These are phyloP conservation scores for Xanthorhoe spadicearia DNA, from an alignment of 2,888 invertebrate species.

Conservation along the genomic window DNA sequence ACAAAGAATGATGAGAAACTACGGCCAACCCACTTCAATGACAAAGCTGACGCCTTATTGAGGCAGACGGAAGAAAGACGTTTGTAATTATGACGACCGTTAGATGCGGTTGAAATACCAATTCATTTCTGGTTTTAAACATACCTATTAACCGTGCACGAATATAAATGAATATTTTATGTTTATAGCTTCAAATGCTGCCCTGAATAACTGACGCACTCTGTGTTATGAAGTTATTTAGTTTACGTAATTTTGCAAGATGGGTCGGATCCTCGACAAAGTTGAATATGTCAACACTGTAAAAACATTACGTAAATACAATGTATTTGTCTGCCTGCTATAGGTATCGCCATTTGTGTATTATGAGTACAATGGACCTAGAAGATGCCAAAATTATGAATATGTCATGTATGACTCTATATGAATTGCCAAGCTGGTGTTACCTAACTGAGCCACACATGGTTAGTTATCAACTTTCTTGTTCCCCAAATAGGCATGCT, in stretches of 20 bases:
- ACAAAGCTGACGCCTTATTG: constrained; percentile 48
- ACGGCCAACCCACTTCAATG: constrained; percentile 49
- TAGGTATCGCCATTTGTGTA: constrained; percentile 27
- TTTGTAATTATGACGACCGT: constrained; percentile 37
- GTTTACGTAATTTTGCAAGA: constrained; percentile 35
- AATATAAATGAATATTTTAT: constrained; percentile 8
- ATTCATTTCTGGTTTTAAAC: constrained; percentile 38
- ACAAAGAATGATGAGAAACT: constrained; percentile 70
- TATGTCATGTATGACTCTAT: constrained; percentile 28
- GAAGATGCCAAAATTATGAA: constrained; percentile 38
- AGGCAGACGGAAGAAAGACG: constrained; percentile 45
- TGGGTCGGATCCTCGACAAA: constrained; percentile 37
- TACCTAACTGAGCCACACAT: constrained; percentile 29
- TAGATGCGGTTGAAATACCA: constrained; percentile 39
- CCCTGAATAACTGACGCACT: constrained; percentile 24
- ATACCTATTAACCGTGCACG: not conserved
- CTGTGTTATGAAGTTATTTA: constrained; percentile 31
- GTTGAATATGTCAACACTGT: constrained; percentile 41
- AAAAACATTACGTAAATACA: constrained; percentile 41
- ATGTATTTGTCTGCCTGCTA: constrained; percentile 36
- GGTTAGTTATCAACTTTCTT: constrained; percentile 30
- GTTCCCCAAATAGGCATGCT: constrained; percentile 14
- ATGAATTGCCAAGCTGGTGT: constrained; percentile 21
- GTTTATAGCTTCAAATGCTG: constrained; percentile 16
- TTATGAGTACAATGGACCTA: constrained; percentile 10